Conservation (phyloP, 2,888 invertebrate species). For the Heptascelio sp. region DNA sequence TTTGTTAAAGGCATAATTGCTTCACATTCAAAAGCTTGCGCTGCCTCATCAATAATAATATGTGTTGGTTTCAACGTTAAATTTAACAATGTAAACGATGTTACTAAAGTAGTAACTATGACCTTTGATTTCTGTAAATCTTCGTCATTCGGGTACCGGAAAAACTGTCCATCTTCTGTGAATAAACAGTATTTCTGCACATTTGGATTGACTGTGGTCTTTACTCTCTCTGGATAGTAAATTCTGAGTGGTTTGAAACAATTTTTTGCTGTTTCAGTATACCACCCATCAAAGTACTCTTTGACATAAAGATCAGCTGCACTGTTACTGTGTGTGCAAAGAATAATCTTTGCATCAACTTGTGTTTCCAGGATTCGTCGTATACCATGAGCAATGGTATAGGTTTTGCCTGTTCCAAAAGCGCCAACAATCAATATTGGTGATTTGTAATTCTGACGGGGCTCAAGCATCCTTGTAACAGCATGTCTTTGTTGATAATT, state of each 20-base stretch:
- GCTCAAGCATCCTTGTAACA: conserved; percentile 92
- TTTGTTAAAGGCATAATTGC: conserved; percentile 93
- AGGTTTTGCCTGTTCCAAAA: conserved; percentile 96
- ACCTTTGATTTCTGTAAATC: conserved; percentile 90
- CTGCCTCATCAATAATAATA: conserved; percentile 95
- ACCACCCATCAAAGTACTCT: conserved; percentile 94
- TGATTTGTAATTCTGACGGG: conserved; percentile 87
- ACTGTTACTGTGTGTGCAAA: conserved; percentile 96
- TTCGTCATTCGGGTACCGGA: conserved; percentile 90
- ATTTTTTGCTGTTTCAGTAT: conserved; percentile 89
- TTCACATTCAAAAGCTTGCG: conserved; percentile 96
- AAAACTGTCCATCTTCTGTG: conserved; percentile 86
- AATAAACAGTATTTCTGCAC: conserved; percentile 90
- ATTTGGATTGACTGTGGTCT: conserved; percentile 88
- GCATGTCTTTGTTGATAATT: conserved; percentile 95
- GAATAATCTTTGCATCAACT: conserved; percentile 89
- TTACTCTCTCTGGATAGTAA: conserved; percentile 94
- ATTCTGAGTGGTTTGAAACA: conserved; percentile 89
- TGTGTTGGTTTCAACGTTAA: conserved; percentile 92
- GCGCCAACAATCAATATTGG: conserved; percentile 93
- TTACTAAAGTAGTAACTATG: conserved; percentile 93
- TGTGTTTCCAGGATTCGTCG: conserved; percentile 86
- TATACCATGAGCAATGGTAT: conserved; percentile 89
- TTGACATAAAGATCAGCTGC: conserved; percentile 96
- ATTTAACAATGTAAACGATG: conserved; percentile 91